A percentile compares a stretch with the other conserved stretches of the same genome.
phyloP scores from a whole-genome alignment of 2,113 vertebrate genomes.

The Pitta sordida region DNA sequence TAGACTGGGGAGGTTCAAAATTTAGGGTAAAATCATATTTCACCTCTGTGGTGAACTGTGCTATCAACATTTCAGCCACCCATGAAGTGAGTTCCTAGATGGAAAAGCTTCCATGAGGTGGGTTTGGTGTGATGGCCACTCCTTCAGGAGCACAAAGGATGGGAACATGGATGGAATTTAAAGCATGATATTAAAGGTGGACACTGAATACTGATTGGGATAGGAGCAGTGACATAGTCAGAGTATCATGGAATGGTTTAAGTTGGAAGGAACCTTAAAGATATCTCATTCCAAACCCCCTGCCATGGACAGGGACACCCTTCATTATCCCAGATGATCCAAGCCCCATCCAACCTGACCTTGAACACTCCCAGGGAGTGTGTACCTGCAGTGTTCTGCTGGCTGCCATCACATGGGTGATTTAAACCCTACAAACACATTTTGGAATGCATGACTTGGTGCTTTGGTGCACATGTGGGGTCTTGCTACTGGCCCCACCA shows the following conservation, averaged over 20 bases:
- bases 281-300: neutral
- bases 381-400: neutral
- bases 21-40: neutral
- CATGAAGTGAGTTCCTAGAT: no score
- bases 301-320: neutral
- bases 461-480: no score
- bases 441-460: neutral
- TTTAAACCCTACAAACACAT: neutral
- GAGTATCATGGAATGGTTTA: neutral
- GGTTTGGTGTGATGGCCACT: neutral
- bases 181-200: neutral
- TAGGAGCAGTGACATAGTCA: neutral
- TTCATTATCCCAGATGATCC: neutral
- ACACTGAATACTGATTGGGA: neutral
- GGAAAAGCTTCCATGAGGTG: neutral
- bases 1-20: neutral
- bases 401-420: fast-evolving
- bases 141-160: neutral
- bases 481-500: neutral
- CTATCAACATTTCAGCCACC: neutral
- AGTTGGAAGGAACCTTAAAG: neutral
- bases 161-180: neutral
- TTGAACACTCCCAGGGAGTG: neutral
- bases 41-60: fast-evolving
- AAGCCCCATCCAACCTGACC: neutral